Conservation (phyloP, 2,797 vertebrate genomes). For the Ibycter americanus region DNA sequence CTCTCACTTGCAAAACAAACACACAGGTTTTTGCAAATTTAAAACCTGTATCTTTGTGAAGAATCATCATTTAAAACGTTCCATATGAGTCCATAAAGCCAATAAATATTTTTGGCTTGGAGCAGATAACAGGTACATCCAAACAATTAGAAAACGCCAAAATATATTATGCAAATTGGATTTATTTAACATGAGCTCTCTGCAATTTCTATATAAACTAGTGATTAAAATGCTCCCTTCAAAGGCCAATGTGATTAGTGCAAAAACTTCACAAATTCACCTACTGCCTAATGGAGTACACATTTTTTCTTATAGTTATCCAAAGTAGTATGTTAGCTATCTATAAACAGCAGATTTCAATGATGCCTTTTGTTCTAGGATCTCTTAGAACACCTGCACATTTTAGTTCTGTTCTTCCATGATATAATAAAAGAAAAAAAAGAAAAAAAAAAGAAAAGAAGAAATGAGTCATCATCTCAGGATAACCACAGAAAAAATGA, state of each 20-base stretch:
- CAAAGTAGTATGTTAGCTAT: neutral
- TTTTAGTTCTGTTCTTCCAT: neutral
- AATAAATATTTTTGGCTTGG: slow-evolving; percentile 34
- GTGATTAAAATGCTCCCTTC: slow-evolving; percentile 17
- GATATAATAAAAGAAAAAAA: neutral
- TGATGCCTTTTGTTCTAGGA: neutral
- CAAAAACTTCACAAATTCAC: slow-evolving; percentile 22
- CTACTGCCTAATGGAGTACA: neutral
- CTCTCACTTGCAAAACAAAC: neutral
- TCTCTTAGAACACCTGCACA: neutral
- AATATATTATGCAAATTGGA: slow-evolving; percentile 45
- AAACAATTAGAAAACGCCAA: slow-evolving; percentile 58
- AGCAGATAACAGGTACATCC: neutral
- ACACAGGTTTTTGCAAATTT: neutral
- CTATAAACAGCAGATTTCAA: neutral
- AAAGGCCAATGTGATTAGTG: slow-evolving; percentile 46
- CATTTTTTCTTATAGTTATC: neutral
- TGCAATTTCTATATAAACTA: slow-evolving; percentile 47
- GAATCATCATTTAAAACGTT: neutral
- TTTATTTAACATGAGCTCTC: slow-evolving; percentile 25
- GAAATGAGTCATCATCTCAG: fast-evolving
- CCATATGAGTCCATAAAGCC: neutral
- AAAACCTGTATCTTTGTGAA: neutral
- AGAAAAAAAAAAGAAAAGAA: fast-evolving
- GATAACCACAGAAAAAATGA: neutral